Evolutionary conservation across 2,888 invertebrate genomes (phyloP), one percentile per base, ranked within the genome.

Genomic region (Lycia hirtaria): DNA sequence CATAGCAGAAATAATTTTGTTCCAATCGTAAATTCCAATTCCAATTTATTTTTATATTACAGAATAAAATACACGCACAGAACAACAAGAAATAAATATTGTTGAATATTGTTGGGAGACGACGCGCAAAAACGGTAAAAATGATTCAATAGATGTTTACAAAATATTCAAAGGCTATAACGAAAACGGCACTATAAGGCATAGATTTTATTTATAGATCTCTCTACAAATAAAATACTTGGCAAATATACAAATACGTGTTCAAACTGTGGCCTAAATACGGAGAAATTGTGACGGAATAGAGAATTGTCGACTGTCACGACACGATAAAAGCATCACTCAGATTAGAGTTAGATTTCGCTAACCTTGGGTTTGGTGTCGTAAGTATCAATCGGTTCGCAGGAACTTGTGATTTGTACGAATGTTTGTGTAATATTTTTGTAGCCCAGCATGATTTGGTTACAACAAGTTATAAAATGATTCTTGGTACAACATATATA

Each of bases 161-260:
- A 20, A 17, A 22, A 30, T 10, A 17, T 37, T 41, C 32, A 32
- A 40, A 49, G 44, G 49, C 20, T n/a, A 20, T n/a, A 30, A 48
- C 37, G 53, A 43, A 48, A 44, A 45, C 37, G 37, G 14, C n/a
- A 48, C 47, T 51, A 47, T 20, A 19, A 24, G 30, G 14, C 7
- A 33, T 33, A 52, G 30, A 37, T 52, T 45, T 10, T 45, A 22
- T 33, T 32, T 52, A 20, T 24, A 43, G 26, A 10, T 35, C 20
- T 53, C 37, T 53, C 40, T 45, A 9, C 6, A 22, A 37, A 30
- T 37, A 41, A 32, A 40, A 49, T 33, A 33, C 44, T 44, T 17
- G 20, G 45, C 45, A 59, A 45, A 54, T 54, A 37, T 17, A 47
- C 45, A 28, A 24, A 54, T 28, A 50, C 54, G 33, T 54, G 45